Conservation (phyloP, 1,140 invertebrate genomes). For the Holcopasites calliopsidis region DNA sequence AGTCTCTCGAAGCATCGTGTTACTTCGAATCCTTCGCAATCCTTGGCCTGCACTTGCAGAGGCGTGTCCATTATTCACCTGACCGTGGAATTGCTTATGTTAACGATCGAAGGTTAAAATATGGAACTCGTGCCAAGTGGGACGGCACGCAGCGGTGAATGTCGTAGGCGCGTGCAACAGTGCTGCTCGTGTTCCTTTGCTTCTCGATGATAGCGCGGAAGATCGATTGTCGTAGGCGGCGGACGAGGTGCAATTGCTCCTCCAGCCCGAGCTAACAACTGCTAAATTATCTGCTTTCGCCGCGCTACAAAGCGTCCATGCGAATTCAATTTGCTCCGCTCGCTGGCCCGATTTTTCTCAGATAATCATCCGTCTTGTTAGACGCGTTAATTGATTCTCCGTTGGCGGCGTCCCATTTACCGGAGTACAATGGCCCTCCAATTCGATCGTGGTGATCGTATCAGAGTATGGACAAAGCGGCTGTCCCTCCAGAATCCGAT, state of each 20-base stretch:
- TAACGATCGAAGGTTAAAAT: constrained; percentile 41
- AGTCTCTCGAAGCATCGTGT: neutral
- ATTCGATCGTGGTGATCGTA: neutral
- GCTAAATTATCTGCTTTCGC: neutral
- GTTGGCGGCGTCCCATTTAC: neutral
- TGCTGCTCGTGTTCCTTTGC: constrained; percentile 48
- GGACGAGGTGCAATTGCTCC: neutral
- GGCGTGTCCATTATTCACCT: neutral
- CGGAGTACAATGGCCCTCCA: neutral
- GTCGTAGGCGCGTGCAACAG: constrained; percentile 54
- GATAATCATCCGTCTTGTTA: neutral
- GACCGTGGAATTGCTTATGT: constrained; percentile 9
- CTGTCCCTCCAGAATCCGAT: constrained; percentile 10
- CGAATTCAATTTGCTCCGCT: neutral
- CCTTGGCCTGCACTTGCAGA: neutral
- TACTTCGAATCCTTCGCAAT: neutral
- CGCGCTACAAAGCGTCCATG: neutral
- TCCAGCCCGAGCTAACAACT: neutral
- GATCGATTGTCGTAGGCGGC: constrained; percentile 36
- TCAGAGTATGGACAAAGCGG: neutral
- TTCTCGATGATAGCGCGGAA: constrained; percentile 40
- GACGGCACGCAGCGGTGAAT: constrained; percentile 25
- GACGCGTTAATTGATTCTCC: neutral
- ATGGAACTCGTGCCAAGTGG: constrained; percentile 44
- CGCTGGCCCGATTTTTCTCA: neutral